These are phyloP conservation scores for Anthopleura sola DNA, from an alignment of 64 coral and sea anemone species.

Conservation along the genomic window DNA sequence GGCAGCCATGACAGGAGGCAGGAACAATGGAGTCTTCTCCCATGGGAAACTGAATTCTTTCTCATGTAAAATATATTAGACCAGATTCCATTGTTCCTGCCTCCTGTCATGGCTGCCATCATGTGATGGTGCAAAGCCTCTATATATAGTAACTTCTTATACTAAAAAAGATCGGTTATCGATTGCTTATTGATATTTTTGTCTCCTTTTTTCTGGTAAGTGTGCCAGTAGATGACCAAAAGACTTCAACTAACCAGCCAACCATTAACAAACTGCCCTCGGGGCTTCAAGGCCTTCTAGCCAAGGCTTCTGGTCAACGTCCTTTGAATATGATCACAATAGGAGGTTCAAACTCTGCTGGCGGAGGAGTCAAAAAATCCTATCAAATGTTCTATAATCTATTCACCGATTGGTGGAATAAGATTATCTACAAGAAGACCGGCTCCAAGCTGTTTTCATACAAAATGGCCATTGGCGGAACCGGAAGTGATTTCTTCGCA, in stretches of 20 bases:
- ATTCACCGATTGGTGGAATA: slow-evolving; percentile 63
- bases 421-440: slow-evolving; percentile 36
- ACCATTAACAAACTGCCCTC: not conserved
- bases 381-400: slow-evolving; percentile 41
- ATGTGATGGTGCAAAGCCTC: too few species aligned
- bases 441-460: slow-evolving; percentile 25
- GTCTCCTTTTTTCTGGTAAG: not conserved
- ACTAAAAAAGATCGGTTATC: too few species aligned
- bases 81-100: too few species aligned
- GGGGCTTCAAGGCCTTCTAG: not conserved
- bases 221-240: not conserved
- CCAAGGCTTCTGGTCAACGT: slow-evolving; percentile 38
- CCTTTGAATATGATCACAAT: slow-evolving; percentile 65
- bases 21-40: too few species aligned
- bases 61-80: too few species aligned
- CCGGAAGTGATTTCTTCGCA: slow-evolving; percentile 75
- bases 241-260: not conserved
- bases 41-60: too few species aligned
- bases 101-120: too few species aligned
- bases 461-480: slow-evolving; percentile 59
- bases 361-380: slow-evolving; percentile 50
- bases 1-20: too few species aligned
- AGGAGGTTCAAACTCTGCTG: slow-evolving; percentile 77
- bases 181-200: too few species aligned
- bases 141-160: too few species aligned